Conservation (phyloP, 2,888 invertebrate species). For the Oxycera nigricornis region DNA sequence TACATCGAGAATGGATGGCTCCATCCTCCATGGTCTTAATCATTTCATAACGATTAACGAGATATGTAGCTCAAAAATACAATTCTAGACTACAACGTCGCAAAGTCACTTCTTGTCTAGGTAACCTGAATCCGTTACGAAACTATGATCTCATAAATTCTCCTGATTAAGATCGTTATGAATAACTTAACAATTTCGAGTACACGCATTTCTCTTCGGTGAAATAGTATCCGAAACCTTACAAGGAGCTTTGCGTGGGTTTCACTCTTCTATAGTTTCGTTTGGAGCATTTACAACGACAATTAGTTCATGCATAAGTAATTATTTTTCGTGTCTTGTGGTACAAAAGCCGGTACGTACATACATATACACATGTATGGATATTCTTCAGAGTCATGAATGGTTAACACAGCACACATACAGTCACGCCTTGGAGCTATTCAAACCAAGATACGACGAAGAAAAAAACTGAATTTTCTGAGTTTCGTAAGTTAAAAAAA, state of each 20-base stretch:
- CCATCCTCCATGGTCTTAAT: no score
- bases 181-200: conserved; percentile 10
- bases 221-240: conserved; percentile 10
- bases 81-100: no score
- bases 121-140: background rate
- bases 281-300: conserved; percentile 2
- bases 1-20: no score
- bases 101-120: no score
- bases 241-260: conserved; percentile 12
- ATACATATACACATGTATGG: background rate
- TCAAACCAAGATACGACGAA: background rate
- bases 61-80: background rate
- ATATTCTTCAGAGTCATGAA: background rate
- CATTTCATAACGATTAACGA: background rate
- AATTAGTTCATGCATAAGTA: background rate
- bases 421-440: background rate
- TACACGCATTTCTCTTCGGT: background rate
- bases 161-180: conserved; percentile 9
- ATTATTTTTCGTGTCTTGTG: conserved; percentile 24
- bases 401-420: background rate
- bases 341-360: background rate
- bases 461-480: background rate
- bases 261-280: background rate
- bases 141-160: conserved; percentile 32
- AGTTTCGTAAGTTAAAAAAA: background rate